Base-by-base conservation (phyloP, 92 coral and sea anemone genomes). In the Paragorgia papillata region DNA sequence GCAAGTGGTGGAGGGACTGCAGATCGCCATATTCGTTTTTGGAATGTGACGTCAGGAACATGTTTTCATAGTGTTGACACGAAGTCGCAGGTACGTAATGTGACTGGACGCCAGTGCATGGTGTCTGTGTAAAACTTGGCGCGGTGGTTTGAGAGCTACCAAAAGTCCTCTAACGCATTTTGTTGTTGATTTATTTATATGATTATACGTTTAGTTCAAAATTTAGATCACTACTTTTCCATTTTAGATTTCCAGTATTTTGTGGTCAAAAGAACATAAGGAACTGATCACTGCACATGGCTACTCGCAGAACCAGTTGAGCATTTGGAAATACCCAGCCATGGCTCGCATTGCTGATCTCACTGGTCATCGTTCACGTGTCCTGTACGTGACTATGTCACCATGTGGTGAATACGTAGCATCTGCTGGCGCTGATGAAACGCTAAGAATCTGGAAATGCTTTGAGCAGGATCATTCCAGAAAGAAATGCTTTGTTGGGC, bases 1-100 rank as follows among this genome's bases (percentile, higher is more conserved):
- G 96, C 97, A 17, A 93, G 90, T 84, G 97, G 96, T 34, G 97
- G 97, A 29, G 97, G 97, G 17, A 93, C 93, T 24, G 97, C 97
- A 79, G 97, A 93, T 76, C 92, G 97, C 48, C 91, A 86, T 67
- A 90, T 93, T 69, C 77, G 86, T 43, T 88, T 93, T 85, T 93
- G 97, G 97, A 93, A 93, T 84, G 90, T 89, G 0, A 86, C 78
- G 28, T 84, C 97, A 0, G 97, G 97, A 43, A 75, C 74, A 2
- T 89, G 92, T 57, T 85, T 93, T 25, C 88, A 80, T 82, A 93
- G 90, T 35, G 84, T 90, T 62, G 97, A 93, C 73, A 88, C 91
- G 17, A 88, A 84, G 69, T 88, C 96, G 34, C 97, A 93, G 97
- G 97, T 88, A 37, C 26, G 58, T 3, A 7, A 20, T 28, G 27